Base-by-base conservation (phyloP, 2,888 invertebrate species). In the Macropis europaea region DNA sequence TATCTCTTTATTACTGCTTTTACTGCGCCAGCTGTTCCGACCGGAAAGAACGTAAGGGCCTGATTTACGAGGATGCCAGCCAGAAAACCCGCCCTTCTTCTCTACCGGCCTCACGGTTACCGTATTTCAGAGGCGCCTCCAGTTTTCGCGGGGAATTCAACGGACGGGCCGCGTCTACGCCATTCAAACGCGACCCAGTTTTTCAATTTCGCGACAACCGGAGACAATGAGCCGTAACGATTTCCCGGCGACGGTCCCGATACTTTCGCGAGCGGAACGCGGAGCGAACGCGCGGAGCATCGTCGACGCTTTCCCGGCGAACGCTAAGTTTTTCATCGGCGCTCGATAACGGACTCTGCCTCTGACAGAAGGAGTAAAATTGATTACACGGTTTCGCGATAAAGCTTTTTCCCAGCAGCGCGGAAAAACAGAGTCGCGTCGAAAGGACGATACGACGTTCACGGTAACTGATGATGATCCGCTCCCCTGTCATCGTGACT, bases 1-100 rank as follows among this genome's bases (percentile, higher is more conserved):
- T 64, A 64, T 63, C 62, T 61, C 52, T 71, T 64, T 75, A 72
- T 77, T 68, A 66, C 76, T 50, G 54, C 61, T 79, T 79, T 71
- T 64, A 77, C 53, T 32, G 54, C 50, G 22, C 15, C 22, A 3
- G 47, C 52, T 26, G 43, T 56, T 45, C 19, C 56, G 40, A 34
- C 22, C 24, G 45, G 32, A 30, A 61, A 40, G 19, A 62, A 64
- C 47, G 5, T 34, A 19, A 28, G 38, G 19, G 26, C 26, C 30
- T 59, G 73, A 73, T 77, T 67, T 67, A 77, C 59, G 61, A n/a
- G 61, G 24, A 50, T 26, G 32, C 32, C 30, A 42, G 40, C 17
- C 13, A 15, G 7, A 22, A 43, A 50, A 40, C 22, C 7, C 17
- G 28, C 17, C n/a, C 38, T 32, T 66, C 38, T 45, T 13, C 36